Percentiles rank a stretch among this genome's conserved stretches.
Evolutionary conservation across 2,113 vertebrate species (phyloP).

Genomic region (Anarhynchus alexandrinus): DNA sequence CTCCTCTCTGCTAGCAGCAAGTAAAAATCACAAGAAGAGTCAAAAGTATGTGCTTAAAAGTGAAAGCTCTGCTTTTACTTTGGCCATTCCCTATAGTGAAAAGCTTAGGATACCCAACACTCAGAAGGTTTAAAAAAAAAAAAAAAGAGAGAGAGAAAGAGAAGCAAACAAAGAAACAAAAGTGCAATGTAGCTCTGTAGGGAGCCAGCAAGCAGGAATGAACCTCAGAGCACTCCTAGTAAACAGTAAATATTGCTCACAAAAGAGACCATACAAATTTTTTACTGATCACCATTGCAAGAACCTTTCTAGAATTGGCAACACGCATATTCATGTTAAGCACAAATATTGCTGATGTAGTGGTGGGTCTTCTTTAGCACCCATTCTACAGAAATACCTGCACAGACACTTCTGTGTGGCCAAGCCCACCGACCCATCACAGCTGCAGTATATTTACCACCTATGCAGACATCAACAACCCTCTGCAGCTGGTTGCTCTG

Average conservation of each 20-base stretch:
- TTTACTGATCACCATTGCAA: not conserved
- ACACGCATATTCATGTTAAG: fast-evolving
- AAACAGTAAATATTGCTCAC: not conserved
- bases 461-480: not conserved
- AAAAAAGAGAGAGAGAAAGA: not conserved
- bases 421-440: not conserved
- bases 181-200: not conserved
- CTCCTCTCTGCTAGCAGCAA: not conserved
- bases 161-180: not conserved
- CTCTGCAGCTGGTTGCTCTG: not conserved
- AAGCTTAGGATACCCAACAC: not conserved
- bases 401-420: not conserved
- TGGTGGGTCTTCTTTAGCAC: not conserved
- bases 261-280: not conserved
- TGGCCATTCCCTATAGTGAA: not conserved
- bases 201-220: not conserved
- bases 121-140: not conserved
- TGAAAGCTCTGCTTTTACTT: not conserved
- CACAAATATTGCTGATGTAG: fast-evolving
- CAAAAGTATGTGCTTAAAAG: not conserved
- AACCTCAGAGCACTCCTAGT: not conserved
- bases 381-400: not conserved
- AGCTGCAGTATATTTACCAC: not conserved
- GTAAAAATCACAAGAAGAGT: not conserved
- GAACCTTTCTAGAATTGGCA: not conserved